Evolutionary conservation across 2,888 invertebrate species (phyloP).

Genomic region (Dicycla oo): DNA sequence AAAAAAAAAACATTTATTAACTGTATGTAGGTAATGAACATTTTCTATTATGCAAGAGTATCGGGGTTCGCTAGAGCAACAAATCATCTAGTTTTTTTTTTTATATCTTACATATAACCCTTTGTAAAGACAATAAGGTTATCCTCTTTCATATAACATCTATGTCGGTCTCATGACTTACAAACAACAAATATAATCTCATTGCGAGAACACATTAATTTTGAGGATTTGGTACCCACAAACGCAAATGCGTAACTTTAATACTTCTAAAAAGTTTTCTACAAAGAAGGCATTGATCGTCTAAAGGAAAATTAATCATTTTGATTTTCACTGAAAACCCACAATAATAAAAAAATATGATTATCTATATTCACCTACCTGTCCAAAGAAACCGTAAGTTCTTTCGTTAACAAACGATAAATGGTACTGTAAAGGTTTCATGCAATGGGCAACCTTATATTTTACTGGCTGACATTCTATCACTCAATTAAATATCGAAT

Average conservation of each 20-base stretch:
- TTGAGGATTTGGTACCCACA: background rate
- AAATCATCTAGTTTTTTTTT: conserved; percentile 1
- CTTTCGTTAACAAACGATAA: background rate
- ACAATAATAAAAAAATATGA: too few species aligned
- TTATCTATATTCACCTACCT: too few species aligned
- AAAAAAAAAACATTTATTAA: too few species aligned
- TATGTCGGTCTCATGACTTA: background rate
- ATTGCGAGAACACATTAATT: background rate
- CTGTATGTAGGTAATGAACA: too few species aligned
- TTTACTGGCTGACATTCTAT: too few species aligned
- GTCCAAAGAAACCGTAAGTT: background rate
- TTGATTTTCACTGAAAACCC: background rate
- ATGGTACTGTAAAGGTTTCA: too few species aligned
- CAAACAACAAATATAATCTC: background rate
- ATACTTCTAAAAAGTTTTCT: background rate
- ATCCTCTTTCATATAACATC: background rate
- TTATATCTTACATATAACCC: background rate
- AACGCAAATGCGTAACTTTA: background rate
- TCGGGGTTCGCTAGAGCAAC: background rate
- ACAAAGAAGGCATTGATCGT: too few species aligned
- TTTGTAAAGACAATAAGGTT: background rate
- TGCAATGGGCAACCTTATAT: too few species aligned
- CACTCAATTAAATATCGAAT: too few species aligned
- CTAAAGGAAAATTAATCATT: background rate
- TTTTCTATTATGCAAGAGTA: background rate